Evolutionary conservation across 2,888 invertebrate genomes (phyloP), one percentile per base, ranked within the genome.

Genomic region (Leptinotarsa rubiginosa): DNA sequence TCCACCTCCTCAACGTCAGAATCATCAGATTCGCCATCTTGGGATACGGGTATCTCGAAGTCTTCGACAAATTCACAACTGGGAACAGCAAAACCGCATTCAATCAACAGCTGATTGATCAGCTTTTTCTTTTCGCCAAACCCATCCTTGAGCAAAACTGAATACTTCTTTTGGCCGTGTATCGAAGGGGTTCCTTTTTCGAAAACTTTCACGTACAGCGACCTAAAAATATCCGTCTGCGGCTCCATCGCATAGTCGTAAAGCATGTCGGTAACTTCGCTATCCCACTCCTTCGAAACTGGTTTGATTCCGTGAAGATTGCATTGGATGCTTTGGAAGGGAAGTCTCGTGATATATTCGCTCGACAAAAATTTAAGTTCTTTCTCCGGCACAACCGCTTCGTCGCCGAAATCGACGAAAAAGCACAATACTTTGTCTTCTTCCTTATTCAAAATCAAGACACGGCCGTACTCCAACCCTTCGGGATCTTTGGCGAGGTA

Each of bases 351-450:
- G 41, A 91, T 87, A 41, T 91, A 87, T 66, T 88, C 85, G 25
- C 90, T 88, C 1, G 90, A 88, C 31, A 93, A 89, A 65, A 88
- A 86, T 47, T 87, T 84, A 22, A 92, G 78, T 77, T 90, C 86
- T 4, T 86, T 82, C 4, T 83, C 78, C 0, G 86, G 76, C 0
- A 92, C 87, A 0, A 85, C 83, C 62, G 87, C 87, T 82, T 87
- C 89, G 82, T 92, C 92, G 0, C 92, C 93, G 81, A 91, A 90
- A 83, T 93, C 93, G 0, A 92, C 91, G 82, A 90, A 92, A 82
- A 92, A 92, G 77, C 90, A 90, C 75, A 90, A 88, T 0, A 89
- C 89, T 79, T 88, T 88, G 18, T 82, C 79, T n/a, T 83, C 81
- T n/a, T 85, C 82, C 3, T 84, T 82, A 47, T 87, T 83, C 20